Percentiles rank a stretch among this genome's conserved stretches.
These are phyloP conservation scores for Aldabrachelys gigantea DNA, from an alignment of 2,113 vertebrate genomes.

Conservation along the genomic window DNA sequence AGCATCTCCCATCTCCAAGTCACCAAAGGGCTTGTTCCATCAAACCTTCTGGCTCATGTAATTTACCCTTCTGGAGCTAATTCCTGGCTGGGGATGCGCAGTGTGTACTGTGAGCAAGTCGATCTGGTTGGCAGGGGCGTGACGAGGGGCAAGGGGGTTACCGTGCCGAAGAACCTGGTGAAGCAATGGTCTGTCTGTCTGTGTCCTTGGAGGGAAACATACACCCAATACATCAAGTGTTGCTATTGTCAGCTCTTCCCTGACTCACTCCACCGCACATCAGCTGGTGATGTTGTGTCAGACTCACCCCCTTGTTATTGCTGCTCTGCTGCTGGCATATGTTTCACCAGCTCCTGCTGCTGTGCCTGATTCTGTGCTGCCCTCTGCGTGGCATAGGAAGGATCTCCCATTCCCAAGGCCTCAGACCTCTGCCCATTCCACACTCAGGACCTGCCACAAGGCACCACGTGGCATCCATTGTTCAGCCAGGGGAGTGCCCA, in stretches of 20 bases:
- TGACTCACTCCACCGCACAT: background rate
- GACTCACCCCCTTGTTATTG: conserved; percentile 1
- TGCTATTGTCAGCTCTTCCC: background rate
- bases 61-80: conserved; percentile 57
- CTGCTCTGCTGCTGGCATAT: background rate
- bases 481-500: background rate
- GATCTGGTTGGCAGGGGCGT: background rate
- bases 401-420: background rate
- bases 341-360: background rate
- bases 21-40: conserved; percentile 72
- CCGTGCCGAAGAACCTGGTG: background rate
- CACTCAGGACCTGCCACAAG: background rate
- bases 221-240: background rate
- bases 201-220: background rate
- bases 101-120: conserved; percentile 10
- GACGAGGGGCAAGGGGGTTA: background rate
- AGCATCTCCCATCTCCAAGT: conserved; percentile 75
- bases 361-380: background rate
- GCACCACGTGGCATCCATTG: background rate
- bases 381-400: background rate
- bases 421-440: background rate
- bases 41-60: conserved; percentile 73
- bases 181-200: background rate
- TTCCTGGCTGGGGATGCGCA: background rate
- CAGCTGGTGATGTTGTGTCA: background rate